A percentile compares a stretch with the other conserved stretches of the same genome.
These are phyloP conservation scores for Rhinolophus ferrumequinum DNA, from an alignment of 2,113 vertebrate genomes.

Conservation along the genomic window DNA sequence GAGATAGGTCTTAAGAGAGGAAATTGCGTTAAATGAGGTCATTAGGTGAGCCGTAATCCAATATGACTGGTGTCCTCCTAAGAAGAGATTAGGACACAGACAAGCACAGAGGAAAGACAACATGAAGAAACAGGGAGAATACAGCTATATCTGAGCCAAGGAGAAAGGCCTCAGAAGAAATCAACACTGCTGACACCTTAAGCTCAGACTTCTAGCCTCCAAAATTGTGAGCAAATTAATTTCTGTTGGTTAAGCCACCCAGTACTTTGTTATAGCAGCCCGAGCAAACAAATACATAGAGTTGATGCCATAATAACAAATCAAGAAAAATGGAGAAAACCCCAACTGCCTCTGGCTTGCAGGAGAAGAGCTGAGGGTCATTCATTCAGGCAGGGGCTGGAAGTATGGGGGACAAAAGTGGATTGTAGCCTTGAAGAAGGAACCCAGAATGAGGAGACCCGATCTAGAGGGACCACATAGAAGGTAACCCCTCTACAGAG, in stretches of 20 bases:
- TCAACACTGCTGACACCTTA: not conserved
- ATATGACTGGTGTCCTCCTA: not conserved
- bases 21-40: not conserved
- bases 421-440: not conserved
- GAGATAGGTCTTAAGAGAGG: not conserved
- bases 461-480: not conserved
- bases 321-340: not conserved
- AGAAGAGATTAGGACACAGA: not conserved
- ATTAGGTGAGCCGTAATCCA: not conserved
- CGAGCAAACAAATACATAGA: not conserved
- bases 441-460: not conserved
- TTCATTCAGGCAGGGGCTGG: not conserved
- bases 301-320: not conserved
- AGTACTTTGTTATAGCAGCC: not conserved
- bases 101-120: not conserved
- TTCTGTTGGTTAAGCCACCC: not conserved
- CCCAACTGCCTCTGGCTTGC: not conserved
- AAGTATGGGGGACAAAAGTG: not conserved
- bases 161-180: not conserved
- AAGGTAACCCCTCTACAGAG: not conserved
- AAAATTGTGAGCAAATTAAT: not conserved
- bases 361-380: too few species aligned
- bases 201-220: not conserved
- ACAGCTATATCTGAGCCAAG: not conserved
- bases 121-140: not conserved